These are phyloP conservation scores for Phlogophora meticulosa DNA, from an alignment of 2,888 invertebrate genomes.

Conservation along the genomic window DNA sequence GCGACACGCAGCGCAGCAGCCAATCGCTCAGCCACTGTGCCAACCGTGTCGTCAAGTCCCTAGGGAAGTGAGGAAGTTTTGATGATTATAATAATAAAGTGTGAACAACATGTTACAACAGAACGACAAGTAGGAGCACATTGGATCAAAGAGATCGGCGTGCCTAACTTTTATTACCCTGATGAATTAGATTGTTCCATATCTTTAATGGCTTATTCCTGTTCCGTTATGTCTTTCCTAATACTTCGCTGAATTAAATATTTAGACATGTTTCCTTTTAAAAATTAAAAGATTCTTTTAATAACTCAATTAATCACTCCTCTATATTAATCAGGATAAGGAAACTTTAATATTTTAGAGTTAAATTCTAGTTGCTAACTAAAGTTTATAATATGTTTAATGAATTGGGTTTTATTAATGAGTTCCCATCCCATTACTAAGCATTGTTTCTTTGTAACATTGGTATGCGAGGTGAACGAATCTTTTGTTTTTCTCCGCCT, in stretches of 20 bases:
- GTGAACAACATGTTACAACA: conserved; percentile 43
- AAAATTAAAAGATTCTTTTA: conserved; percentile 34
- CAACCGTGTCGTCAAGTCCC: no score
- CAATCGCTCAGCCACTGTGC: no score
- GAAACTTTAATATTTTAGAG: conserved; percentile 37
- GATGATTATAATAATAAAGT: conserved; percentile 31
- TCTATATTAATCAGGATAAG: conserved; percentile 40
- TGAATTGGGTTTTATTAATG: conserved; percentile 24
- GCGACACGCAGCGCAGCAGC: no score
- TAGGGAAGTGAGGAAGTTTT: background rate
- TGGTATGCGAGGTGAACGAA: conserved; percentile 32
- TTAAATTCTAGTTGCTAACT: conserved; percentile 12
- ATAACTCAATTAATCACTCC: conserved; percentile 35
- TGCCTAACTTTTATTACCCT: conserved; percentile 69
- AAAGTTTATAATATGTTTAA: conserved; percentile 7
- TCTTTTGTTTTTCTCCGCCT: conserved; percentile 32
- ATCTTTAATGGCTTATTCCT: conserved; percentile 69
- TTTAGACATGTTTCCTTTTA: conserved; percentile 30
- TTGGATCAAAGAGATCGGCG: conserved; percentile 70
- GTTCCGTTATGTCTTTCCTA: conserved; percentile 52
- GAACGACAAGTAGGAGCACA: conserved; percentile 43
- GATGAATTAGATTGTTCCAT: conserved; percentile 67
- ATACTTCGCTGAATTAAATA: conserved; percentile 32
- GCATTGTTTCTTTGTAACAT: conserved; percentile 33
- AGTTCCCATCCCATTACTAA: conserved; percentile 14